Evolutionary conservation across 2,888 invertebrate species (phyloP).

Genomic region (Ophonus ardosiacus): DNA sequence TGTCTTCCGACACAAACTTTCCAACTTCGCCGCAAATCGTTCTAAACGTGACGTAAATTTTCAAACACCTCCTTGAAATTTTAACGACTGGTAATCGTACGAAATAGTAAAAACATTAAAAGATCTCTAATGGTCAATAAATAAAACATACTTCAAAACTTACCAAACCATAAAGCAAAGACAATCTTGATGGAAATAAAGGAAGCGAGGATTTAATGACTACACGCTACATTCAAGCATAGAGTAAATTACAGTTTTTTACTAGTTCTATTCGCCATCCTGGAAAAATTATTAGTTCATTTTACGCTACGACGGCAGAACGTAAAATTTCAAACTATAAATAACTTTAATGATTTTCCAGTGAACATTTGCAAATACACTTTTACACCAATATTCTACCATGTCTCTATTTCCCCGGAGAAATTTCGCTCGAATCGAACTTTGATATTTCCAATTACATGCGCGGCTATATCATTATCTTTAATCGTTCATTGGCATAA

Average conservation of each 20-base stretch:
- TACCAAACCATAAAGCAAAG: slow-evolving; percentile 8
- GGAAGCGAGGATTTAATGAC: slow-evolving; percentile 4
- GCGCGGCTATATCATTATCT: not conserved
- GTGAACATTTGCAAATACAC: slow-evolving; percentile 53
- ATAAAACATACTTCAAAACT: slow-evolving; percentile 27
- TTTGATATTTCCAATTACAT: not conserved
- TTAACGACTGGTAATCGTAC: slow-evolving; percentile 1
- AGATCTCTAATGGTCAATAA: not conserved
- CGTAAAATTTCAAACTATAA: slow-evolving; percentile 47
- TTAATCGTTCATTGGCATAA: slow-evolving; percentile 7
- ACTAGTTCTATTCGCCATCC: slow-evolving; percentile 30
- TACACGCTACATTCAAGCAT: slow-evolving; percentile 7
- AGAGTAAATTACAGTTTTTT: slow-evolving; percentile 38
- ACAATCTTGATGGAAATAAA: slow-evolving; percentile 13
- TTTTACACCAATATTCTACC: slow-evolving; percentile 37
- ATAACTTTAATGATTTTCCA: slow-evolving; percentile 59
- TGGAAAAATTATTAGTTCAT: slow-evolving; percentile 60
- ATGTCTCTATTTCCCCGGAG: slow-evolving; percentile 5
- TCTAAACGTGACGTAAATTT: slow-evolving; percentile 52
- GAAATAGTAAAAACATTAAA: slow-evolving; percentile 1
- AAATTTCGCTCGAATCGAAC: slow-evolving; percentile 12
- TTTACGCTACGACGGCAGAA: slow-evolving; percentile 28
- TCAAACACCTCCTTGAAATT: slow-evolving; percentile 24
- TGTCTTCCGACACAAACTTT: slow-evolving; percentile 50
- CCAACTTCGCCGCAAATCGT: slow-evolving; percentile 54